Conservation (phyloP, 2,113 vertebrate genomes). For the Tyto alba region DNA sequence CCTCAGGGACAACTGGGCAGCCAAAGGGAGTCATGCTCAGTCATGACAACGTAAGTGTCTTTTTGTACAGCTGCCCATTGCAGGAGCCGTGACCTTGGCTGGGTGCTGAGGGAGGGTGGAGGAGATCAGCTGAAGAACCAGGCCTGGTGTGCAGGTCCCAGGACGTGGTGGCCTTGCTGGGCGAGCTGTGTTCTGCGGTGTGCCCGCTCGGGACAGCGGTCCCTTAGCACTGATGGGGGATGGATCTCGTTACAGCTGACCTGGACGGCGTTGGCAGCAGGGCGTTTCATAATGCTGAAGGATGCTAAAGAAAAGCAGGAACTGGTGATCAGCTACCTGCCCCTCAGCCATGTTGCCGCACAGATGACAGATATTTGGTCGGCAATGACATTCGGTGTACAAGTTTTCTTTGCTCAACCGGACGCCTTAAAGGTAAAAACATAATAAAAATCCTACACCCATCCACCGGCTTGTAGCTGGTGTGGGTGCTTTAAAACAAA, state of each 20-base stretch:
- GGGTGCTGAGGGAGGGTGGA: background rate
- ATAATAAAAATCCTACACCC: fast-evolving
- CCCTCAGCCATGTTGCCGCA: conserved; percentile 90
- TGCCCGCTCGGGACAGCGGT: background rate
- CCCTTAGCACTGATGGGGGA: fast-evolving
- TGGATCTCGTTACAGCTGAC: conserved; percentile 76
- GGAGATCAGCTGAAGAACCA: too few species aligned
- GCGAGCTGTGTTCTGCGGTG: background rate
- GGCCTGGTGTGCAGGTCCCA: fast-evolving
- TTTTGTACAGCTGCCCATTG: too few species aligned
- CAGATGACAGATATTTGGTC: conserved; percentile 94
- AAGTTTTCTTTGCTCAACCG: conserved; percentile 84
- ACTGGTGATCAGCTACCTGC: conserved; percentile 88
- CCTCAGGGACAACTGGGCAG: conserved; percentile 86
- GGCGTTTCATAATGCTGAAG: conserved; percentile 22
- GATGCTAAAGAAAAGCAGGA: conserved; percentile 72
- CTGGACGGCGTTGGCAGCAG: conserved; percentile 71
- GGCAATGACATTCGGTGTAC: conserved; percentile 74
- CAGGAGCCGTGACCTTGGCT: fast-evolving
- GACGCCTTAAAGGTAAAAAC: conserved; percentile 87
- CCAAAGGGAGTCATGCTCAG: conserved; percentile 97
- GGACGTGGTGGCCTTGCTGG: fast-evolving
- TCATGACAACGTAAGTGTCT: conserved; percentile 88
- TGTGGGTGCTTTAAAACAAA: background rate
- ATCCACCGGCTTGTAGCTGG: background rate